A percentile compares a stretch with the other conserved stretches of the same genome.
phyloP scores from a whole-genome alignment of 2,797 vertebrate species.

The Falco cherrug region DNA sequence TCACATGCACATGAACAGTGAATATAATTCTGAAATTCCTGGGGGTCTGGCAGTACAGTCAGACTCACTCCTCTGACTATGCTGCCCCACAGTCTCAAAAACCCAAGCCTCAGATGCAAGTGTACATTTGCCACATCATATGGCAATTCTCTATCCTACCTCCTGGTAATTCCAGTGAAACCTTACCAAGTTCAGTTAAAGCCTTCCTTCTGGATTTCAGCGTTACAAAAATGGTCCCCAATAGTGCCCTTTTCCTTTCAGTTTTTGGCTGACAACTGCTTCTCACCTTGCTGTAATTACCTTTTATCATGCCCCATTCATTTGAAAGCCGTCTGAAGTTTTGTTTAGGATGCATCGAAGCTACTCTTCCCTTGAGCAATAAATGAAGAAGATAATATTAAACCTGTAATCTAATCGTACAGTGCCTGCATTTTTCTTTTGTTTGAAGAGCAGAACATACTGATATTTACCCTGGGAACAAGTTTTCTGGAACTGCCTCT shows the following conservation, averaged over 20 bases:
- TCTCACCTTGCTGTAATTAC: not conserved
- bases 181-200: not conserved
- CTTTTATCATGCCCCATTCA: not conserved
- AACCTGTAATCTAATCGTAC: slow-evolving; percentile 2
- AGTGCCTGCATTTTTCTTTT: not conserved
- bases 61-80: not conserved
- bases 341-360: not conserved
- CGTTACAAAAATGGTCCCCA: not conserved
- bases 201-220: not conserved
- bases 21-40: not conserved
- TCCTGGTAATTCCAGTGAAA: not conserved
- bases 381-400: slow-evolving; percentile 1
- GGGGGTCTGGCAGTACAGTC: not conserved
- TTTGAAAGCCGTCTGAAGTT: slow-evolving; percentile 8
- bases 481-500: not conserved
- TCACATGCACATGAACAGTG: not conserved
- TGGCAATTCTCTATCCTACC: not conserved
- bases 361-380: not conserved
- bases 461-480: not conserved
- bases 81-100: not conserved
- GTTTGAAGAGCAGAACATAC: not conserved
- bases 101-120: not conserved
- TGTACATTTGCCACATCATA: not conserved
- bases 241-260: not conserved
- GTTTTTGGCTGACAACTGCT: not conserved